Conservation (phyloP, 2,113 vertebrate genomes). For the Leptobrachium ailaonicum region DNA sequence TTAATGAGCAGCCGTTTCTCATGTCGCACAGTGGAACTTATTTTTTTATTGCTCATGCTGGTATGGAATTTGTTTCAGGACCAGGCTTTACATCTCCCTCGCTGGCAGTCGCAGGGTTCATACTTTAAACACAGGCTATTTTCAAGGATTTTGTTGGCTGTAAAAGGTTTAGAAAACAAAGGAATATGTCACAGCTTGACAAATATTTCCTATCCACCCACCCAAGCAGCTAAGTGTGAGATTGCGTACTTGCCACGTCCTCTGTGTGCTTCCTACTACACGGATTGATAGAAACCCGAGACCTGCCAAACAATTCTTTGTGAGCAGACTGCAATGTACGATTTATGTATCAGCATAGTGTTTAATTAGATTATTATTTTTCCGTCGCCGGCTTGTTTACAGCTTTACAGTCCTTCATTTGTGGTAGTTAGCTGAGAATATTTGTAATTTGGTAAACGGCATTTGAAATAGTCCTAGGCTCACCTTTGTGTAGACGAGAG, state of each 20-base stretch:
- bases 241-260: not conserved
- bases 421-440: no score
- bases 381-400: no score
- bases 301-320: not conserved
- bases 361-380: no score
- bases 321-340: no score
- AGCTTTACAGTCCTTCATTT: no score
- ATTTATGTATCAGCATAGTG: no score
- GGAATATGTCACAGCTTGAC: constrained; percentile 1
- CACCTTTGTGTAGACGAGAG: no score
- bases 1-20: not conserved
- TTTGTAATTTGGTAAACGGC: no score
- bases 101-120: not conserved
- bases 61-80: no score
- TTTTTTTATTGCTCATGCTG: not conserved
- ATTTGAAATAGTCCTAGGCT: no score
- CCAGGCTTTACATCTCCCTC: no score
- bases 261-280: constrained; percentile 1
- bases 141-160: not conserved
- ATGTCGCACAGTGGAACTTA: not conserved
- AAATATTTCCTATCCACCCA: constrained; percentile 22
- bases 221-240: constrained; percentile 26
- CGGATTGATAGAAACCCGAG: not conserved
- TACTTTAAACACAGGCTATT: not conserved
- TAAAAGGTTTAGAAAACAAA: not conserved